Evolutionary conservation across 2,888 invertebrate species (phyloP).

Genomic region (Lasioglossum lativentre): DNA sequence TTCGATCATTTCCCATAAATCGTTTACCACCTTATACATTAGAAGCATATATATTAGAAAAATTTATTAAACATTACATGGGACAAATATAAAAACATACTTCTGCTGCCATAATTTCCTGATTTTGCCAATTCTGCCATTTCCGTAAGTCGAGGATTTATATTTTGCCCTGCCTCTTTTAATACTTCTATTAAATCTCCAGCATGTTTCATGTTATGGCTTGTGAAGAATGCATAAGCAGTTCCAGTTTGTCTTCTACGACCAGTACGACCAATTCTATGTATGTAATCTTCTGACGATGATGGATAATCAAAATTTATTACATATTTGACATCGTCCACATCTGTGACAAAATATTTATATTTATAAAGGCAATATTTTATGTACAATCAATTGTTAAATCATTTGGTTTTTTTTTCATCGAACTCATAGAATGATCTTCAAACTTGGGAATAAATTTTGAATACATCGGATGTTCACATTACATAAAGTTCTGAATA

Average conservation of each 20-base stretch:
- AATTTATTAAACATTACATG: not conserved
- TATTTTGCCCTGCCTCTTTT: constrained; percentile 93
- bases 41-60: constrained; percentile 12
- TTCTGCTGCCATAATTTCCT: constrained; percentile 77
- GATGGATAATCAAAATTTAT: constrained; percentile 98
- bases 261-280: constrained; percentile 97
- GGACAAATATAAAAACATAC: constrained; percentile 62
- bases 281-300: constrained; percentile 97
- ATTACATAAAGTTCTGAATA: constrained; percentile 10
- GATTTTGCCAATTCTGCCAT: constrained; percentile 86
- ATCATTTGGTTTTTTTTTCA: constrained; percentile 25
- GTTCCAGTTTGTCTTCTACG: constrained; percentile 94
- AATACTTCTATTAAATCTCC: constrained; percentile 95
- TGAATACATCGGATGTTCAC: constrained; percentile 29
- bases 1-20: constrained; percentile 69
- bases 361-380: constrained; percentile 12
- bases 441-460: constrained; percentile 51
- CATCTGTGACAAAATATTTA: constrained; percentile 88
- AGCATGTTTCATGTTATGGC: constrained; percentile 94
- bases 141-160: constrained; percentile 94
- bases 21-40: constrained; percentile 71
- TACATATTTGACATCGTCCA: constrained; percentile 97
- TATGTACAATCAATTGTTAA: constrained; percentile 28
- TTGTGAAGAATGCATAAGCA: constrained; percentile 97
- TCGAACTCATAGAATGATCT: constrained; percentile 57